Evolutionary conservation across 2,797 vertebrate species (phyloP), one percentile per base, ranked within the genome.

Genomic region (Thunnus albacares): DNA sequence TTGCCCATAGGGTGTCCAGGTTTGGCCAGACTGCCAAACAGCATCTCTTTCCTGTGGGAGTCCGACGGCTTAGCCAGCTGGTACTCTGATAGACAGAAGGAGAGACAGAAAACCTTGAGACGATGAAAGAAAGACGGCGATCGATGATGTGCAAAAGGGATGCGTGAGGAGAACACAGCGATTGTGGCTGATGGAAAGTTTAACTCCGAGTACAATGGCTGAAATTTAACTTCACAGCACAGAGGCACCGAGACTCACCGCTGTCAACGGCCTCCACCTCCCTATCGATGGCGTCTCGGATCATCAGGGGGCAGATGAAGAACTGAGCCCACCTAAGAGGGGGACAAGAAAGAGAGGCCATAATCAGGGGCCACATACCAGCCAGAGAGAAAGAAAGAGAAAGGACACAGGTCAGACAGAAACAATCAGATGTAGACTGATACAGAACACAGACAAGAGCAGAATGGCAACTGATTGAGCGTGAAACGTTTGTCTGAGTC

Each of bases 201-300:
- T 22, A 57, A 80, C 61, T 33, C 7, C 14, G 14, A 68, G 67
- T 33, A 45, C 7, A 56, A 28, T 28, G 56, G 64, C 35, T 43
- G 52, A 69, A 61, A 58, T 62, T 49, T 22, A 35, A 83, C 26
- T 69, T 67, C 41, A 38, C 20, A 43, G 28, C 38, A 33, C 0
- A 11, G 22, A 66, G 43, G 38, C 4, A n/a, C 14, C 4, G 26
- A 70, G 68, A 87, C 95, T 95, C 92, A 99, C 98, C 98, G 75
- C 98, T 99, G 93, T 99, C 98, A 6, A 99, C 97, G 28, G 98
- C 98, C 92, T 99, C 98, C 61, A 99, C 98, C 92, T 99, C 98
- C 79, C 98, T 94, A 77, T 98, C 97, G 77, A 99, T 97, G 70
- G 98, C 97, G 68, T 99, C 98, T 84, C 96, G 95, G 91, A 99